Conservation (phyloP, 2,888 invertebrate genomes). For the Helleia helle region DNA sequence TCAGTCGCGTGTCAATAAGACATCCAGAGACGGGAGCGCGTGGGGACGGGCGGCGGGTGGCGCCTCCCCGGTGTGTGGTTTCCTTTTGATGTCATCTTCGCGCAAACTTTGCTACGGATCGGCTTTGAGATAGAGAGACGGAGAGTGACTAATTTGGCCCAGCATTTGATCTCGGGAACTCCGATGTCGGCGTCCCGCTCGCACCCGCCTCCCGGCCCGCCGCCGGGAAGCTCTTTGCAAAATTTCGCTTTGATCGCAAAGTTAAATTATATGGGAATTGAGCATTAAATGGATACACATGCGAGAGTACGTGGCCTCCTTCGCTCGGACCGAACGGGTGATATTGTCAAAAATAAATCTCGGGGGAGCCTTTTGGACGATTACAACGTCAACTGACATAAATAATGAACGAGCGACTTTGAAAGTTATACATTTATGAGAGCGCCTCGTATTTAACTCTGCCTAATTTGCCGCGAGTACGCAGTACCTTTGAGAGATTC, state of each 20-base stretch:
- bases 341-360: conserved; percentile 43
- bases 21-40: conserved; percentile 65
- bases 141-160: conserved; percentile 75
- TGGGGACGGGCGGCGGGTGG: conserved; percentile 44
- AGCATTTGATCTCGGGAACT: conserved; percentile 72
- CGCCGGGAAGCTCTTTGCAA: conserved; percentile 71
- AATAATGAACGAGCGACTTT: conserved; percentile 66
- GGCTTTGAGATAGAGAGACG: conserved; percentile 75
- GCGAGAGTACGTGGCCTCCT: conserved; percentile 42
- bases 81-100: conserved; percentile 75
- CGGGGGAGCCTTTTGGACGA: conserved; percentile 47
- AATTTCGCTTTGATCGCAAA: conserved; percentile 74
- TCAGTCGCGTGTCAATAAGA: conserved; percentile 73
- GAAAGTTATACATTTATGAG: conserved; percentile 63
- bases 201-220: conserved; percentile 52
- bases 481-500: conserved; percentile 70
- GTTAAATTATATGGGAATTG: conserved; percentile 75
- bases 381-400: conserved; percentile 63
- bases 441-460: conserved; percentile 54
- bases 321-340: conserved; percentile 34
- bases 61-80: conserved; percentile 72
- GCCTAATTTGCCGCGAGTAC: conserved; percentile 72
- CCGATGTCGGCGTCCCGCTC: conserved; percentile 59
- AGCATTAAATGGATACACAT: conserved; percentile 74
- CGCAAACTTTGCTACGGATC: conserved; percentile 75